Base-by-base conservation (phyloP, 37 sponge, comb jelly and placozoan genomes). In the Lycopodina hypogea region DNA sequence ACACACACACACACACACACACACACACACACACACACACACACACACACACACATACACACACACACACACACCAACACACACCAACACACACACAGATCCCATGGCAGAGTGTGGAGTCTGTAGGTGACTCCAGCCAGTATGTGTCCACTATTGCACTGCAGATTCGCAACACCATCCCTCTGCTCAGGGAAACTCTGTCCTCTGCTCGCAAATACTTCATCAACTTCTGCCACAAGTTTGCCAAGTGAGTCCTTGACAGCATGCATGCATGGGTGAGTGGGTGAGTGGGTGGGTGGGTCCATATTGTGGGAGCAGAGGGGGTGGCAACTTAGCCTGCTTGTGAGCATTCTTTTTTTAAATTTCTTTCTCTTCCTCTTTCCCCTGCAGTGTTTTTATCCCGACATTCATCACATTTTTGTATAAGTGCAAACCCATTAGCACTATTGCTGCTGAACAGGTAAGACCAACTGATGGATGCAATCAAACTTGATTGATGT, bases 361-460 rank as follows among this genome's bases (percentile, higher is more conserved):
- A 6, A 8, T 52, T 38, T 66, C 69, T 55, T 36, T 68, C 28
- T 21, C 69, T 52, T 11, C 66, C 56, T 48, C 26, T 67, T 34
- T 61, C 48, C 59, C 58, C 42, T 76, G 48, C 72, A 95, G 95
- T 69, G 75, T 82, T 8, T 91, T 94, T 72, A 83, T 97, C 24
- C 92, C 92, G 0, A 56, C 72, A 3, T 93, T 94, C 51, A 89
- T 97, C 69, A 95, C 83, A 30, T 78, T 86, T 72, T 59, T 95
- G 59, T 93, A 96, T 90, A 95, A 95, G 88, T 98, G 99, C 78
- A 93, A 96, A 63, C 99, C 96, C 19, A 84, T 98, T 14, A 91
- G 88, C 45, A 93, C 99, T 3, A 88, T 96, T 19, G 99, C 97
- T 36, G 99, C 96, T 53, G 99, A 98, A 77, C 99, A 98, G 94